Conservation (phyloP, 1,140 invertebrate genomes). For the Ganaspis sp. region DNA sequence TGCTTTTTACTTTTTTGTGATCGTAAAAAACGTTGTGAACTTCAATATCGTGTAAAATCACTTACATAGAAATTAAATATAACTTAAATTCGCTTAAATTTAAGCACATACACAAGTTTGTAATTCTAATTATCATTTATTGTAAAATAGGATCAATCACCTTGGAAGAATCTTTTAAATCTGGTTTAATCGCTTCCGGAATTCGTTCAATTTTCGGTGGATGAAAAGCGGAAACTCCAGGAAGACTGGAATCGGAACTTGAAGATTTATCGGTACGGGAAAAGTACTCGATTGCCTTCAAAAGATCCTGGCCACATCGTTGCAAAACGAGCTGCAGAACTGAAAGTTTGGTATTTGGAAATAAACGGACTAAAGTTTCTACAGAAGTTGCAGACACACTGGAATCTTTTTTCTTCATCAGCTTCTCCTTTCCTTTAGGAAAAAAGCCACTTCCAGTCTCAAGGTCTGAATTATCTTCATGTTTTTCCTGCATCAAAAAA, state of each 20-base stretch:
- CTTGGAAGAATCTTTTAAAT: slow-evolving; percentile 16
- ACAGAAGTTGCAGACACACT: slow-evolving; percentile 81
- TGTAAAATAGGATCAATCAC: background rate
- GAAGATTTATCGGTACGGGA: slow-evolving; percentile 54
- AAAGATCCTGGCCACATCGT: slow-evolving; percentile 90
- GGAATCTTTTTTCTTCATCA: background rate
- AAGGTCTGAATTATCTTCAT: background rate
- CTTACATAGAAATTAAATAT: no score
- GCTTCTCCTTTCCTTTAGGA: background rate
- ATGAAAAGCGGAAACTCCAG: slow-evolving; percentile 58
- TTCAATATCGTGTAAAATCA: no score
- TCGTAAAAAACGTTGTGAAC: no score
- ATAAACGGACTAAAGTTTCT: slow-evolving; percentile 90
- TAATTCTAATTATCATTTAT: background rate
- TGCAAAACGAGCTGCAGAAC: slow-evolving; percentile 92
- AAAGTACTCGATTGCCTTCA: slow-evolving; percentile 86
- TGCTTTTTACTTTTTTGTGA: no score
- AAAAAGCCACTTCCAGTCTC: background rate
- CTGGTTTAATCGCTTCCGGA: slow-evolving; percentile 7
- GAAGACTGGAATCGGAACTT: background rate
- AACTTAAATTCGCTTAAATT: no score
- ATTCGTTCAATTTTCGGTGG: slow-evolving; percentile 49
- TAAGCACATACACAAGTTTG: no score
- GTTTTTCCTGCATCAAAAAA: background rate
- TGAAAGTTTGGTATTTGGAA: slow-evolving; percentile 90